phyloP scores from a whole-genome alignment of 2,113 vertebrate genomes.

The Psephotus haematonotus region DNA sequence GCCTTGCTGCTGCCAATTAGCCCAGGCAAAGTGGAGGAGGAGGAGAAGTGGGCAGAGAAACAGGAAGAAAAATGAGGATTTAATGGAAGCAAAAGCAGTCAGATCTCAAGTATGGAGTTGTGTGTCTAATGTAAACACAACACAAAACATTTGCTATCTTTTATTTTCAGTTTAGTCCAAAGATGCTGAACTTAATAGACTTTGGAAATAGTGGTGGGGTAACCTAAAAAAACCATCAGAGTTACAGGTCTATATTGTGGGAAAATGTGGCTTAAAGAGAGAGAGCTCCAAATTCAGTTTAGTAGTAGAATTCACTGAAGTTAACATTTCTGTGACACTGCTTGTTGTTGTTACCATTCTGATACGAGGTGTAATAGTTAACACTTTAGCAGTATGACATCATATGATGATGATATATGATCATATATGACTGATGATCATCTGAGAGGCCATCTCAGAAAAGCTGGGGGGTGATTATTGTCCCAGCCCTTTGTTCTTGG shows the following conservation, averaged over 20 bases:
- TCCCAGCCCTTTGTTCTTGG: neutral
- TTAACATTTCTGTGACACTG: neutral
- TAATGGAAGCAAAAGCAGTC: neutral
- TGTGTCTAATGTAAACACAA: neutral
- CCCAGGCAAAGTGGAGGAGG: neutral
- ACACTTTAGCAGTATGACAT: neutral
- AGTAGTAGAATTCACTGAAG: neutral
- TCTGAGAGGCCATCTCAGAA: neutral
- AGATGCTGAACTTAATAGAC: neutral
- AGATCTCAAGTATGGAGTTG: neutral
- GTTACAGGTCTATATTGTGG: neutral
- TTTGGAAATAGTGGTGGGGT: neutral
- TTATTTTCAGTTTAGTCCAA: neutral
- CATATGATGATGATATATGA: too few relatives aligned
- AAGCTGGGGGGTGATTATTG: neutral
- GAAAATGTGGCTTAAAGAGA: neutral
- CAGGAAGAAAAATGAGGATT: neutral
- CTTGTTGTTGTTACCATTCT: neutral
- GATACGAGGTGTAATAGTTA: neutral
- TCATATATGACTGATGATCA: too few relatives aligned
- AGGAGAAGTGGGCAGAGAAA: neutral
- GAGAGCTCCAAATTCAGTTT: neutral
- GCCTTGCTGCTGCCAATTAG: conserved; percentile 6
- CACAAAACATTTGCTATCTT: neutral
- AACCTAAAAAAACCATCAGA: neutral